Evolutionary conservation across 2,113 vertebrate species (phyloP), one percentile per base, ranked within the genome.

Genomic region (Rhinolophus sinicus): DNA sequence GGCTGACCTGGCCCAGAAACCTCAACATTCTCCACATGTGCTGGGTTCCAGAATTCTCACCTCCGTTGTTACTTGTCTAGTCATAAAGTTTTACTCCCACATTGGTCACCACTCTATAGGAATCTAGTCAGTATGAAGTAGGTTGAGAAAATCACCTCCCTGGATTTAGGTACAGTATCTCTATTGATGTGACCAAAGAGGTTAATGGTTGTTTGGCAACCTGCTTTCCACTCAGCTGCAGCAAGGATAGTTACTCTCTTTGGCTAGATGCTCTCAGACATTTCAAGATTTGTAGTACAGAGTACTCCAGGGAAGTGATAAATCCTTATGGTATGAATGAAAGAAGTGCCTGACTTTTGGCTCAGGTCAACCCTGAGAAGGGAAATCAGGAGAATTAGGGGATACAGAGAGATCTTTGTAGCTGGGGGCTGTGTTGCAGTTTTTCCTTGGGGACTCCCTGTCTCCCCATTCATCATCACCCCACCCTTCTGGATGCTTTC

Each of bases 241-340:
- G 21, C 62, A 40, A 33, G 64, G 85, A 78, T 58, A 58, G 52
- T 88, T 91, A 60, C 77, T 33, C 22, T 35, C 84, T 93, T 94
- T 40, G 44, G 91, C 81, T 69, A 40, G 73, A 94, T 78, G 77
- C 50, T 91, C 72, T 95, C 77, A 96, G 97, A 95, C 81, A 88
- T 84, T 35, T n/a, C 38, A 85, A 96, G 95, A 95, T 92, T 96
- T 95, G 82, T 85, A 86, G 38, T 8, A 54, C 38, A 65, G 90
- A 88, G 64, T 90, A 88, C 94, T 93, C 95, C 91, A 44, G 85
- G 80, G 88, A 97, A 96, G 85, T 54, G 50, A 96, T 97, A 97
- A 97, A 97, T 97, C 97, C 69, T 96, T 50, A 38, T 76, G 65
- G 78, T 52, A 93, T 97, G 64, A 93, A 94, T 95, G 95, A 95